Percentiles rank a stretch among this genome's conserved stretches.
Evolutionary conservation across 2,113 vertebrate species (phyloP).

Genomic region (Rattus norvegicus): DNA sequence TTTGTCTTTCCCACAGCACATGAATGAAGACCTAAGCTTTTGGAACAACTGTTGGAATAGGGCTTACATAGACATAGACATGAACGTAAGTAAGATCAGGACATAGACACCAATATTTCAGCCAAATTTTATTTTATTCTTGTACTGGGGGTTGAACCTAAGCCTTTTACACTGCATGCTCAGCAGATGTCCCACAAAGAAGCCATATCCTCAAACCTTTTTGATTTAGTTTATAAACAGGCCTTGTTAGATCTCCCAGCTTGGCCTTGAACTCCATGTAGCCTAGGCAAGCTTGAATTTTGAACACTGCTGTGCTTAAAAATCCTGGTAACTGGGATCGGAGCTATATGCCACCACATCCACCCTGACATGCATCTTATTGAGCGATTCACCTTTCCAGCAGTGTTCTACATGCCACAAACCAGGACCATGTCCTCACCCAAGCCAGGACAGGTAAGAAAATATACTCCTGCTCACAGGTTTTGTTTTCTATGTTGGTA

Average conservation of each 20-base stretch:
- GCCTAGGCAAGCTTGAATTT: neutral
- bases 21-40: neutral
- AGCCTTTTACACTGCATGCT: neutral
- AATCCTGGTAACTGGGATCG: neutral
- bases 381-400: neutral
- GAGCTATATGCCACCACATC: neutral
- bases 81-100: neutral
- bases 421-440: neutral
- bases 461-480: neutral
- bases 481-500: conserved; percentile 7
- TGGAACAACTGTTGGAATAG: conserved; percentile 29
- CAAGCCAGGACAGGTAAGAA: neutral
- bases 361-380: neutral
- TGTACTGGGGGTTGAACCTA: neutral
- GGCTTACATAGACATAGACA: neutral
- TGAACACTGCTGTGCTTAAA: neutral
- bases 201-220: neutral
- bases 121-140: conserved; percentile 3
- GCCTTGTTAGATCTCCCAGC: neutral
- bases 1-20: conserved; percentile 40
- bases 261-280: neutral
- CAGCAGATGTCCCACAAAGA: no score
- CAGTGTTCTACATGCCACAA: neutral
- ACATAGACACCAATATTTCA: neutral
- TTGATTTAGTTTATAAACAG: neutral